These are phyloP conservation scores for Rhinophrynus dorsalis DNA, from an alignment of 2,797 vertebrate species.

Conservation along the genomic window DNA sequence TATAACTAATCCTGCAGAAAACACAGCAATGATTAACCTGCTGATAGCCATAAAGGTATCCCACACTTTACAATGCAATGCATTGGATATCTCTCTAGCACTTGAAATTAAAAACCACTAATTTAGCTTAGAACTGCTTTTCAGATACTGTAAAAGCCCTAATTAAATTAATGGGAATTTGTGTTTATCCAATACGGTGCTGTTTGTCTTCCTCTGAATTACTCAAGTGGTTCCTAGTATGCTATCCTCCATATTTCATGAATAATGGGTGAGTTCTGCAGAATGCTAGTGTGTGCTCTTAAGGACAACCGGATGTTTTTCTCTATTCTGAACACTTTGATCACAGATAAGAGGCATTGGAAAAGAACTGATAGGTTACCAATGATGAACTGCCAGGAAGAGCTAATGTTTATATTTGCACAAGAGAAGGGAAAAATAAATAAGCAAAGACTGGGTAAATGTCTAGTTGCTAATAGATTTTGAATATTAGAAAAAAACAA, in stretches of 20 bases:
- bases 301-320: constrained; percentile 43
- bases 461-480: background rate
- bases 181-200: too few species aligned
- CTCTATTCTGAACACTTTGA: constrained; percentile 35
- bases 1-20: too few species aligned
- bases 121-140: too few species aligned
- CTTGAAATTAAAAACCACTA: too few species aligned
- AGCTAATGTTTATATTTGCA: constrained; percentile 39
- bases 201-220: too few species aligned
- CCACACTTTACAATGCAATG: too few species aligned
- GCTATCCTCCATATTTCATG: background rate
- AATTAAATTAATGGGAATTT: too few species aligned
- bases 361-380: constrained; percentile 9
- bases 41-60: too few species aligned
- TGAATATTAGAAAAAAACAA: too few species aligned
- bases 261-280: background rate
- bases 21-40: too few species aligned
- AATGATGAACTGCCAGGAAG: background rate
- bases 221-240: background rate
- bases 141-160: too few species aligned
- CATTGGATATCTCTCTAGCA: too few species aligned
- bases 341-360: constrained; percentile 14
- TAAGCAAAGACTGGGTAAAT: constrained; percentile 21
- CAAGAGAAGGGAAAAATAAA: constrained; percentile 9
- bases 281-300: background rate